These are phyloP conservation scores for Stictocephala bisonia DNA, from an alignment of 2,888 invertebrate genomes.

Conservation along the genomic window DNA sequence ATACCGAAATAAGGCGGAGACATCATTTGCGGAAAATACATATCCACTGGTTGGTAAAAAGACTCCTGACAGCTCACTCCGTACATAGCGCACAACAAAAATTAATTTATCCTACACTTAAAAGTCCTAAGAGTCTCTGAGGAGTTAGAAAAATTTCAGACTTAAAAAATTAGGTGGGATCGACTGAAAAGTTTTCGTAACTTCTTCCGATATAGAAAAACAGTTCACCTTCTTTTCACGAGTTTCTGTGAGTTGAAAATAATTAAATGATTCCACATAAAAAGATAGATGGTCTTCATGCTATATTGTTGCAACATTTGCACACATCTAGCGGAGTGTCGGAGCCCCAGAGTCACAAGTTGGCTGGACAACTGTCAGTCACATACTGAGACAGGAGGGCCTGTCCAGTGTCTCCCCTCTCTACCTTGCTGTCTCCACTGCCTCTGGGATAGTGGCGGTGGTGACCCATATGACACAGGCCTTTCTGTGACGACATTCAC, in stretches of 20 bases:
- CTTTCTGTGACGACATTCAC: too few species aligned
- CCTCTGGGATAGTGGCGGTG: too few species aligned
- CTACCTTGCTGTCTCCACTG: neutral
- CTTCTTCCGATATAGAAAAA: neutral
- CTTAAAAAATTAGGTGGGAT: slow-evolving; percentile 29
- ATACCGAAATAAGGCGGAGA: slow-evolving; percentile 30
- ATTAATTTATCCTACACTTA: too few species aligned
- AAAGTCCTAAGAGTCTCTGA: too few species aligned
- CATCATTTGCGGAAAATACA: slow-evolving; percentile 6
- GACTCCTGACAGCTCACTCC: neutral
- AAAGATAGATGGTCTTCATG: slow-evolving; percentile 84
- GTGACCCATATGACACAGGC: too few species aligned
- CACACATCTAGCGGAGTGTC: slow-evolving; percentile 59
- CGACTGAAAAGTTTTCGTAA: neutral
- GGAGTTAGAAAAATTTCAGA: too few species aligned
- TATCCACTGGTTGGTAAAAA: slow-evolving; percentile 18
- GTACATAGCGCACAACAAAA: slow-evolving; percentile 23
- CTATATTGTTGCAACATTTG: slow-evolving; percentile 65
- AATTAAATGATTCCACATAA: slow-evolving; percentile 94
- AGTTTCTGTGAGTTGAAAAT: slow-evolving; percentile 93
- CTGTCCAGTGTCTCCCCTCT: neutral
- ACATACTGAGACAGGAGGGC: neutral
- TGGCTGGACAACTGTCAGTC: slow-evolving; percentile 4
- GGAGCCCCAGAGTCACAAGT: neutral
- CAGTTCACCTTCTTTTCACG: slow-evolving; percentile 88